These are phyloP conservation scores for Sinopyrophorus schimmeli DNA, from an alignment of 2,888 invertebrate species.

Conservation along the genomic window DNA sequence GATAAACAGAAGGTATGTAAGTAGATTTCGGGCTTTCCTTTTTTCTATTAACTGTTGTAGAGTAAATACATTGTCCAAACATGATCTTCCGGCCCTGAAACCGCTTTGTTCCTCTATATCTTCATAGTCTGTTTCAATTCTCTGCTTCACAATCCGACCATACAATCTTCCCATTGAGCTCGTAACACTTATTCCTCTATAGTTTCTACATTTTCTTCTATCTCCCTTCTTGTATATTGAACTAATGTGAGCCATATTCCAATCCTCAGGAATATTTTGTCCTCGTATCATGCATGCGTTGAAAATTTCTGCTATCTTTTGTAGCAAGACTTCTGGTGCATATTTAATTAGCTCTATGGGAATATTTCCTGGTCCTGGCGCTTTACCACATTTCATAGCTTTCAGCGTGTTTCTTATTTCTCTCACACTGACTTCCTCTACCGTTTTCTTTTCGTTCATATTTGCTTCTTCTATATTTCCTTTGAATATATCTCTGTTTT, in stretches of 20 bases:
- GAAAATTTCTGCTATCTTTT: conserved; percentile 4
- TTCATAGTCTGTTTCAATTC: conserved; percentile 10
- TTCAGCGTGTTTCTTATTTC: too few relatives aligned
- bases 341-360: conserved; percentile 1
- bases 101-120: conserved; percentile 13
- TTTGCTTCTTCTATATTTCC: background rate
- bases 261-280: conserved; percentile 6
- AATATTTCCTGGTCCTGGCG: conserved; percentile 7
- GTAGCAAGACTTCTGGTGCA: background rate
- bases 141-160: conserved; percentile 10
- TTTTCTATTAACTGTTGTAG: too few relatives aligned
- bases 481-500: background rate
- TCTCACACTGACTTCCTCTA: too few relatives aligned
- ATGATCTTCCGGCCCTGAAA: conserved; percentile 1
- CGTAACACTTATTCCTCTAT: conserved; percentile 11
- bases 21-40: too few relatives aligned
- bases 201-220: conserved; percentile 5
- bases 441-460: conserved; percentile 1
- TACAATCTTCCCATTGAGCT: conserved; percentile 13
- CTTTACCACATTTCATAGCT: conserved; percentile 10
- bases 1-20: conserved; percentile 5
- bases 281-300: conserved; percentile 6
- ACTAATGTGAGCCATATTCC: background rate
- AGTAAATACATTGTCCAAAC: background rate
- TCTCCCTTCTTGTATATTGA: conserved; percentile 4